Percentiles rank a stretch among this genome's conserved stretches.
Conservation (phyloP, 2,113 vertebrate genomes). For the Sapayoa aenigma region DNA sequence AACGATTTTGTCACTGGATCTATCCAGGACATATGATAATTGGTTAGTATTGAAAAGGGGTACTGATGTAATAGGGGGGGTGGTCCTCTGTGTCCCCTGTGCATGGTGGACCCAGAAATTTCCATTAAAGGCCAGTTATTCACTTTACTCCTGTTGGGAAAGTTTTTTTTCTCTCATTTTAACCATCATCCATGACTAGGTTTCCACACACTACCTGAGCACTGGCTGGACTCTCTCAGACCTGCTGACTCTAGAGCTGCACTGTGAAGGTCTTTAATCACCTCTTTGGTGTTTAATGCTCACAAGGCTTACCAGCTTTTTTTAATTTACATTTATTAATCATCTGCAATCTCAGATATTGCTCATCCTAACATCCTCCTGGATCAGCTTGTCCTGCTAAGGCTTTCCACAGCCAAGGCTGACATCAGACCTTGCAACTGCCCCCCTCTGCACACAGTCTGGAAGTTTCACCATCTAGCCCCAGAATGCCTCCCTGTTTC, state of each 20-base stretch:
- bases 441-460: not conserved
- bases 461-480: not conserved
- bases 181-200: fast-evolving
- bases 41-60: too few relatives aligned
- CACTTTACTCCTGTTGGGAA: too few relatives aligned
- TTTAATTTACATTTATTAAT: not conserved
- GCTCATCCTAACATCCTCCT: not conserved
- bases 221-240: not conserved
- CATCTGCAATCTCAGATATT: not conserved
- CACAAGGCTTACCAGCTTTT: not conserved
- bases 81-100: too few relatives aligned
- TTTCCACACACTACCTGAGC: not conserved
- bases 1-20: too few relatives aligned
- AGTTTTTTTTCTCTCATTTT: too few relatives aligned
- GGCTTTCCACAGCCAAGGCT: fast-evolving
- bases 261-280: not conserved
- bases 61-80: too few relatives aligned
- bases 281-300: not conserved
- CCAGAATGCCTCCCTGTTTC: not conserved
- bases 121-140: too few relatives aligned
- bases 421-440: not conserved
- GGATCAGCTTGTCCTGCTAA: not conserved
- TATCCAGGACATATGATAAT: too few relatives aligned
- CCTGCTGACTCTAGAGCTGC: not conserved
- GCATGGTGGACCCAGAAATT: too few relatives aligned